phyloP scores from a whole-genome alignment of 2,888 invertebrate genomes.

The Mesochorus sp. region DNA sequence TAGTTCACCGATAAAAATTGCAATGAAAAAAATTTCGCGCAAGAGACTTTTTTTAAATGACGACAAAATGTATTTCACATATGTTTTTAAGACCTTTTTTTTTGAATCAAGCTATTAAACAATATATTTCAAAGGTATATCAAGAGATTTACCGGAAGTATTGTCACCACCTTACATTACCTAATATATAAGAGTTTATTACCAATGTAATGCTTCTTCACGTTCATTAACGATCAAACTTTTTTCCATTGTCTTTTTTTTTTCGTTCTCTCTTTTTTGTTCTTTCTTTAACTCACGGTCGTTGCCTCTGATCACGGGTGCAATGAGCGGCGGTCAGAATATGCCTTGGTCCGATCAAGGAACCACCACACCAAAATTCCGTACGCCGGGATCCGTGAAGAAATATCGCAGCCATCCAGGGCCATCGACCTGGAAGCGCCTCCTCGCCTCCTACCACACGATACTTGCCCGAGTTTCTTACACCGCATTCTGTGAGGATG shows the following conservation, averaged over 20 bases:
- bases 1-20: too few species aligned
- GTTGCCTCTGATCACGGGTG: slow-evolving; percentile 93
- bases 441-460: slow-evolving; percentile 96
- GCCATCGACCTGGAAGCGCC: slow-evolving; percentile 93
- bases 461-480: slow-evolving; percentile 91
- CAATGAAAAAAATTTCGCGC: too few species aligned
- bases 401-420: slow-evolving; percentile 98
- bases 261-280: slow-evolving; percentile 6
- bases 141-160: too few species aligned
- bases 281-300: slow-evolving; percentile 87
- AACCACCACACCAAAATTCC: slow-evolving; percentile 97
- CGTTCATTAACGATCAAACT: neutral
- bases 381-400: slow-evolving; percentile 92
- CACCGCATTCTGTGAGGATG: slow-evolving; percentile 88
- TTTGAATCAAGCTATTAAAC: too few species aligned
- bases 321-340: slow-evolving; percentile 96
- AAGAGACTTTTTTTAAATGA: too few species aligned
- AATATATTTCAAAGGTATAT: too few species aligned
- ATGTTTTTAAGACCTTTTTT: too few species aligned
- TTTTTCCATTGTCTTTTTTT: too few species aligned
- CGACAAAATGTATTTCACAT: too few species aligned
- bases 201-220: neutral
- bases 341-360: slow-evolving; percentile 90
- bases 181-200: too few species aligned
- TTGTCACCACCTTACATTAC: too few species aligned